Evolutionary conservation across 2,797 vertebrate genomes (phyloP).

Genomic region (Gambusia yucatana): DNA sequence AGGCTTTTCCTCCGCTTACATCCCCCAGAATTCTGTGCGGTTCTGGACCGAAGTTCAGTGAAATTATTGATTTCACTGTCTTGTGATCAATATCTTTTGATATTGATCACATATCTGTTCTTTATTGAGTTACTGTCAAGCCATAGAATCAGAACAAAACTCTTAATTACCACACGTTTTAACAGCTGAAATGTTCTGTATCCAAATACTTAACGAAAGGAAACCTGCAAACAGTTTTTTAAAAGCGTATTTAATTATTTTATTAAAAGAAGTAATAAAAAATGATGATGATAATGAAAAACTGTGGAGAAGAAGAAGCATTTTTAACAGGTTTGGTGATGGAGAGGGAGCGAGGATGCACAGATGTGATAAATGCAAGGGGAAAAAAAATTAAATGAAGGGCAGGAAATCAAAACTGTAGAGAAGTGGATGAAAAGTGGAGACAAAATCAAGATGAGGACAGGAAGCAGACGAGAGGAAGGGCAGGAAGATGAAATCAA

Average conservation of each 20-base stretch:
- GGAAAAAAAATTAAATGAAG: background rate
- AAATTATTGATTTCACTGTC: too few species aligned
- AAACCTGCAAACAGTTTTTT: background rate
- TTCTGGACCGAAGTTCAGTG: too few species aligned
- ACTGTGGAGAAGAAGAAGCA: background rate
- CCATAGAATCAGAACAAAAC: background rate
- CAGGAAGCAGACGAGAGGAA: background rate
- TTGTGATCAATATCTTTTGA: too few species aligned
- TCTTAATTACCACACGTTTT: background rate
- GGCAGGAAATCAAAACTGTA: background rate
- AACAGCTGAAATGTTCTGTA: background rate
- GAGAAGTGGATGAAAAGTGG: background rate
- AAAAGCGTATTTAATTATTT: background rate
- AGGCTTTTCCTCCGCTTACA: too few species aligned
- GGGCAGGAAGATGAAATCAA: background rate
- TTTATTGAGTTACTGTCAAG: too few species aligned
- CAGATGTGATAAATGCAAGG: slow-evolving; percentile 14
- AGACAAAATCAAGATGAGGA: slow-evolving; percentile 10
- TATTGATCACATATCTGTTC: too few species aligned
- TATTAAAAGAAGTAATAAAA: background rate
- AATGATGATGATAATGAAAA: too few species aligned
- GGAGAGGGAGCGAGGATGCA: background rate
- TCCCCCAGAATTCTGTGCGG: too few species aligned
- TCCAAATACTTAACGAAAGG: background rate
- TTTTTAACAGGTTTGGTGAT: background rate